These are phyloP conservation scores for Rhizoglyphus robini DNA, from an alignment of 1,140 invertebrate genomes.

Conservation along the genomic window DNA sequence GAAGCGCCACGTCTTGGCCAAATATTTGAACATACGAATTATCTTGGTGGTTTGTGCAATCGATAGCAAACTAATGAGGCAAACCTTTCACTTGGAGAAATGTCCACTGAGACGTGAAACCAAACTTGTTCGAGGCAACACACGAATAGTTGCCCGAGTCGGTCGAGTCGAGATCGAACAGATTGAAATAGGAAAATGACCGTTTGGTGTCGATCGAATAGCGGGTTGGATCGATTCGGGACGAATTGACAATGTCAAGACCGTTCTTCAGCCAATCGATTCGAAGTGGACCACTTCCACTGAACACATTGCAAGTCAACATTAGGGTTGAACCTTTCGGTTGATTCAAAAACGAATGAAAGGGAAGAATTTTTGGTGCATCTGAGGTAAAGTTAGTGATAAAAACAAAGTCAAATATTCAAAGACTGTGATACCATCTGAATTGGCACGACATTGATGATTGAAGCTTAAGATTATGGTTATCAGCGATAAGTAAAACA, in stretches of 20 bases:
- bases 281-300: not conserved
- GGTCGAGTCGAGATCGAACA: too few species aligned
- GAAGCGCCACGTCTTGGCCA: not conserved
- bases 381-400: too few species aligned
- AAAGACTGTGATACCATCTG: too few species aligned
- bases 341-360: not conserved
- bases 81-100: constrained; percentile 9
- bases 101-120: not conserved
- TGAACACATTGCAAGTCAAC: not conserved
- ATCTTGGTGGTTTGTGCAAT: too few species aligned
- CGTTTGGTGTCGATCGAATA: too few species aligned
- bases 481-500: too few species aligned
- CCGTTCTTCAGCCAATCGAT: not conserved
- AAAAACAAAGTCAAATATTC: too few species aligned
- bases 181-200: too few species aligned
- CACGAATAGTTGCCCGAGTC: constrained; percentile 5
- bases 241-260: not conserved
- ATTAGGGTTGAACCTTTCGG: not conserved
- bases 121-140: not conserved
- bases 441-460: too few species aligned
- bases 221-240: too few species aligned
- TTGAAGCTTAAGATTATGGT: too few species aligned
- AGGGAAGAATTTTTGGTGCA: not conserved
- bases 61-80: too few species aligned
- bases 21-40: not conserved